Conservation (phyloP, 2,797 vertebrate species). For the Chelmon rostratus region DNA sequence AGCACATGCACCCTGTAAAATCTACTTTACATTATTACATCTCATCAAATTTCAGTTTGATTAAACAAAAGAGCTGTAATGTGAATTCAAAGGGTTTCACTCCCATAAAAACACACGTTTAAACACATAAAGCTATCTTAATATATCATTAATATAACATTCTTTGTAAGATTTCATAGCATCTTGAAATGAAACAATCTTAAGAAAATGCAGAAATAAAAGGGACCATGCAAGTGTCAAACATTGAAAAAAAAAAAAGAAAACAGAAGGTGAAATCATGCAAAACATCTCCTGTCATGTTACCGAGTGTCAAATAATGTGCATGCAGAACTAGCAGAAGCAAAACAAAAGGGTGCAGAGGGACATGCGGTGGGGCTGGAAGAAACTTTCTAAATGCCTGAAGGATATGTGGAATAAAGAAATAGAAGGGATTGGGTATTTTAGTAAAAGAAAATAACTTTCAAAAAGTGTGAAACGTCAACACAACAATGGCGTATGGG, state of each 20-base stretch:
- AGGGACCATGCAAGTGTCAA: constrained; percentile 6
- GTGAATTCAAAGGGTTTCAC: not conserved
- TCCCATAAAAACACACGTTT: not conserved
- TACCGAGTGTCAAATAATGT: constrained; percentile 8
- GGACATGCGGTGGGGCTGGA: not conserved
- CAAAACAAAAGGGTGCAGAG: not conserved
- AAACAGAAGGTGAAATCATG: constrained; percentile 55
- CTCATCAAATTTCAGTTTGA: not conserved
- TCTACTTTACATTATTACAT: not conserved
- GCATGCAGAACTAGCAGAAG: not conserved
- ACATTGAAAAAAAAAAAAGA: not conserved
- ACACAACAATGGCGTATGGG: not conserved
- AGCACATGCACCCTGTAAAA: not conserved
- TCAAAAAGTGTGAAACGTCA: not conserved
- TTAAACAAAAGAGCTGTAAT: constrained; percentile 2
- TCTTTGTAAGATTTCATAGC: not conserved
- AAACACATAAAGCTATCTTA: no score
- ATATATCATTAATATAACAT: not conserved
- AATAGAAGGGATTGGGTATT: not conserved
- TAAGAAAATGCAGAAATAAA: not conserved
- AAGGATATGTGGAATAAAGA: not conserved
- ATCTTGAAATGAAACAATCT: not conserved
- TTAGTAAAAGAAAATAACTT: not conserved
- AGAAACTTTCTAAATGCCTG: not conserved
- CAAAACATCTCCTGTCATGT: constrained; percentile 65